Evolutionary conservation across 1,140 invertebrate species (phyloP).

Genomic region (Galendromus occidentalis): DNA sequence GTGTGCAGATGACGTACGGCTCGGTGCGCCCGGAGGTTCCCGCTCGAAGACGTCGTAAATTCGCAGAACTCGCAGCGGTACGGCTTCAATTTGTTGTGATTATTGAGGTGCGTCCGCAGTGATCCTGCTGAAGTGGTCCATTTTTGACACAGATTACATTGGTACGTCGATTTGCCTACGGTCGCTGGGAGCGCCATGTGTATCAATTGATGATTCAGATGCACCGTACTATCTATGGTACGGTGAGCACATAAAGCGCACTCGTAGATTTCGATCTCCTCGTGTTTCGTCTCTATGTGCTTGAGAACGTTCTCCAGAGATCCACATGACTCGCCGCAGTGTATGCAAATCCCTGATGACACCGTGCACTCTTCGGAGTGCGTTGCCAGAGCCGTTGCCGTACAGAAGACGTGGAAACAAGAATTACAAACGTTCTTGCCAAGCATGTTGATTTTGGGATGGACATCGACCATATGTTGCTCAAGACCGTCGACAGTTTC

Average conservation of each 20-base stretch:
- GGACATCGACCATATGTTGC: neutral
- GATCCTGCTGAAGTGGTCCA: neutral
- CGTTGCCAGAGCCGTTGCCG: neutral
- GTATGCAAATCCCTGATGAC: neutral
- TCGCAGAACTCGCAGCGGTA: conserved; percentile 5
- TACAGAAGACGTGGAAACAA: neutral
- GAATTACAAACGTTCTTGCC: neutral
- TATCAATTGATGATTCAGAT: neutral
- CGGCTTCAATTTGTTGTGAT: neutral
- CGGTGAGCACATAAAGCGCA: neutral
- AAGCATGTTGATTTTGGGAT: neutral
- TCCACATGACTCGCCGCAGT: neutral
- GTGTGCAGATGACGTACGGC: neutral
- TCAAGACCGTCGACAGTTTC: neutral
- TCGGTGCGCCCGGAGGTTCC: neutral
- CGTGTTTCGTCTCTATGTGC: neutral
- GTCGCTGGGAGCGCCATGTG: neutral
- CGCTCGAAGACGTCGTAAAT: neutral
- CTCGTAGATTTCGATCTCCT: neutral
- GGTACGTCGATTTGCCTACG: neutral
- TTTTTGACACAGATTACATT: neutral
- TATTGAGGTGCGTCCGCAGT: neutral
- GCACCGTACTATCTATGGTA: neutral
- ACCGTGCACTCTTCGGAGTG: neutral
- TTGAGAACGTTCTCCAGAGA: neutral